A percentile compares a stretch with the other conserved stretches of the same genome.
phyloP scores from a whole-genome alignment of 2,888 invertebrate species.

The Pollenia angustigena region DNA sequence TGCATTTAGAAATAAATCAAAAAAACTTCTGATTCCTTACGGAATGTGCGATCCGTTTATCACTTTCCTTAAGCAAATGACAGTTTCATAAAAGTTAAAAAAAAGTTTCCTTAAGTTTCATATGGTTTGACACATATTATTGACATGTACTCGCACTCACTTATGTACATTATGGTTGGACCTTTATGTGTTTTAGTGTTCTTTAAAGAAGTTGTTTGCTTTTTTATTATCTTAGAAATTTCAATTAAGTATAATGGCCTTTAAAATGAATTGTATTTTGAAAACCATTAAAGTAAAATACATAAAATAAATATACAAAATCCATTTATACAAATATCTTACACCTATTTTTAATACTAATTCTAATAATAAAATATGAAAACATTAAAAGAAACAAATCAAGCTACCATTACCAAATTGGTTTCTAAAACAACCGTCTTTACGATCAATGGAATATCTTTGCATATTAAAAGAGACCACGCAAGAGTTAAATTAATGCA shows the following conservation, averaged over 20 bases:
- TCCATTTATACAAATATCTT: not conserved
- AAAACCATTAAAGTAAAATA: too few species aligned
- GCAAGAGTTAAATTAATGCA: conserved; percentile 62
- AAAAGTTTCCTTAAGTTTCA: too few species aligned
- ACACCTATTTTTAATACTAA: conserved; percentile 4
- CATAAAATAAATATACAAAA: not conserved
- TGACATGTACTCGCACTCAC: too few species aligned
- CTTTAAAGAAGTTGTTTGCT: not conserved
- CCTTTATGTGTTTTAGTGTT: not conserved
- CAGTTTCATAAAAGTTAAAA: too few species aligned
- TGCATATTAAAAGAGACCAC: not conserved
- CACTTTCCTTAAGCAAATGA: too few species aligned
- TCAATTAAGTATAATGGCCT: not conserved
- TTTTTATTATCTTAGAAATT: not conserved
- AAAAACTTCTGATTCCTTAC: too few species aligned
- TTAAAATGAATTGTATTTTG: too few species aligned
- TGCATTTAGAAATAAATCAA: too few species aligned
- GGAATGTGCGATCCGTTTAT: too few species aligned
- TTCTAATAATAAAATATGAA: not conserved
- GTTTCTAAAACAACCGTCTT: conserved; percentile 30
- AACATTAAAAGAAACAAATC: conserved; percentile 1
- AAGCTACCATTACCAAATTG: conserved; percentile 37
- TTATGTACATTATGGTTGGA: too few species aligned
- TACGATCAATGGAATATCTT: not conserved
- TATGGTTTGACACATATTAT: too few species aligned